Base-by-base conservation (phyloP, 1,140 invertebrate genomes). In the Yoshiicerus persimilis region DNA sequence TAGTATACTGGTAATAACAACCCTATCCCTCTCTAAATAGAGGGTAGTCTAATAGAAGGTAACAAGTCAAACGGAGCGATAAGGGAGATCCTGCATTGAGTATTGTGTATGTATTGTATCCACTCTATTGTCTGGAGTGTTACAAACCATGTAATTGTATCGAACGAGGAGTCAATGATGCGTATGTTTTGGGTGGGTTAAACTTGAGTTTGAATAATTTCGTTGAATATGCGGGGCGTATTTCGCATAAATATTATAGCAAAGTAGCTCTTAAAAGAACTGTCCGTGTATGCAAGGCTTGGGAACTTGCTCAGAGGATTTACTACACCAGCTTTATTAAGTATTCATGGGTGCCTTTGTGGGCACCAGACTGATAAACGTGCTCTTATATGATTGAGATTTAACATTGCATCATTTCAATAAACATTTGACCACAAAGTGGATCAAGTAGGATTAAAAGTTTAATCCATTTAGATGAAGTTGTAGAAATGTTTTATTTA, bases 131-230 rank as follows among this genome's bases (percentile, higher is more conserved):
- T 80, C 16, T 34, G 32, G 77, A 89, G 86, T 87, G 83, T 84
- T 84, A 62, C 47, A 77, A 87, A 87, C 88, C 77, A 85, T 86
- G 88, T 89, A 89, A 89, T 89, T 89, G 86, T 89, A 89, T 84
- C 86, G 62, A 89, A 36, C 30, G n/a, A 32, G 30, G 38, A 89
- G 88, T 89, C 88, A 89, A 89, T 89, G 88, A 89, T 70, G 88
- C 88, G 66, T 89, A 32, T 86, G 70, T 64, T 85, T 62, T 83
- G 70, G 23, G 88, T 87, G 34, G 64, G 34, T 77, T 38, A 20
- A 66, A 62, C 32, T 56, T 25, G 30, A 84, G 83, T 41, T 84
- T 30, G 25, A 83, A 39, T 39, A 83, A 83, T 39, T 83, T 83
- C 2, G 25, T 32, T 80, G 30, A 80, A 80, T 80, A 80, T 0